phyloP scores from a whole-genome alignment of 2,797 vertebrate genomes.

The Rhinophrynus dorsalis region DNA sequence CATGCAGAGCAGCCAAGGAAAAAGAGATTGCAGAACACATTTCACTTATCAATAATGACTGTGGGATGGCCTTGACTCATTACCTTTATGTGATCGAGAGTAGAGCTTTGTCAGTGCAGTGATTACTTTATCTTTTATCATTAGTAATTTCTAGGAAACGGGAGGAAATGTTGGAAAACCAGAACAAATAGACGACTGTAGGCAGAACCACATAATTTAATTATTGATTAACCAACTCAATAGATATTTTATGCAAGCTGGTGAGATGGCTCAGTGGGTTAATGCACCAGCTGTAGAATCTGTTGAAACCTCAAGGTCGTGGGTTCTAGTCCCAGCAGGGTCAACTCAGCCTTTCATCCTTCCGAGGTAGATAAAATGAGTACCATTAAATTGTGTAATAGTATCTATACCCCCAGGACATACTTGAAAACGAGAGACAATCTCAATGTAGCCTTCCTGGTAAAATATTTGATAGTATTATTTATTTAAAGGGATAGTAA shows the following conservation, averaged over 20 bases:
- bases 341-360: too few species aligned
- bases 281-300: too few species aligned
- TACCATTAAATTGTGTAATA: too few species aligned
- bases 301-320: not conserved
- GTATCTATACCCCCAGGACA: too few species aligned
- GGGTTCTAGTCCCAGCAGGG: not conserved
- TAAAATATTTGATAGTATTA: too few species aligned
- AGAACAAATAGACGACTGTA: not conserved
- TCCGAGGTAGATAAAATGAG: too few species aligned
- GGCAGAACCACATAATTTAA: not conserved
- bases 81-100: not conserved
- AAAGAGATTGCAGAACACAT: not conserved
- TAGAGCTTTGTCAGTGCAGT: not conserved
- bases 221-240: not conserved
- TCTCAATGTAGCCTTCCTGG: too few species aligned
- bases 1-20: not conserved
- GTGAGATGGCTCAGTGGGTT: too few species aligned
- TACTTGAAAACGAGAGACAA: too few species aligned
- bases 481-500: too few species aligned
- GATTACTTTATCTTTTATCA: too few species aligned
- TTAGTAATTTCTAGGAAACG: not conserved
- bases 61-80: slow-evolving; percentile 1
- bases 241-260: not conserved
- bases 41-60: not conserved
- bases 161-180: not conserved